Evolutionary conservation across 1,140 invertebrate genomes (phyloP), one percentile per base, ranked within the genome.

Genomic region (Sarcophaga peregrina): DNA sequence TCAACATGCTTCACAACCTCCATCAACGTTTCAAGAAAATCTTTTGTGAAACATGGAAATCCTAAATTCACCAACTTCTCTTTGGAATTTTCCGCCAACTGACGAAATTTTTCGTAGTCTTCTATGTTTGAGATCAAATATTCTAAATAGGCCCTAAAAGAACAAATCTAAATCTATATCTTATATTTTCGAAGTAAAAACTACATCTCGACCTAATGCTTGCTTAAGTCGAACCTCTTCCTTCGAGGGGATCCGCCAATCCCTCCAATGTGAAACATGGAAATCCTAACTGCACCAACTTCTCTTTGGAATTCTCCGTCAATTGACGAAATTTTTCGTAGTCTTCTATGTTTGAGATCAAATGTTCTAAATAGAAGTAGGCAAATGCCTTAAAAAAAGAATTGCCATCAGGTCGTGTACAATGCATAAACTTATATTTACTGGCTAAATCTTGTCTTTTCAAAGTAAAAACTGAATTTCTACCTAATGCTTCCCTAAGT

Each of bases 11-110:
- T 94, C 5, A 98, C 93, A 10, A 98, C 96, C 91, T 98, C 97
- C 95, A 98, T 97, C 91, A 98, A 98, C 7, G 96, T 98, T 87
- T 99, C 97, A 92, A 98, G 96, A 92, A 99, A 99, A 91, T 99
- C 98, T 91, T n/a, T n/a, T 76, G 98, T 99, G 88, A 99, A 98
- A 88, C 97, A 94, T 20, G 97, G 96, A 92, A 98, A 99, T 74
- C 98, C 97, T 88, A 98, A 91, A 74, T 93, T 92, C 46, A 98
- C 94, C 68, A 99, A 92, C 88, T 95, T 95, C 86, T 97, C 95
- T 92, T 98, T 98, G 85, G 96, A 98, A 87, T 95, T 94, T 85
- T 93, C 92, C 9, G 95, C 95, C 85, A 97, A 92, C 86, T 96
- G 94, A 88, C 94, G 94, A 91, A 99, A 98, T 91, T 95, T 95